Evolutionary conservation across 2,888 invertebrate genomes (phyloP), one percentile per base, ranked within the genome.

Genomic region (Dryobota labecula): DNA sequence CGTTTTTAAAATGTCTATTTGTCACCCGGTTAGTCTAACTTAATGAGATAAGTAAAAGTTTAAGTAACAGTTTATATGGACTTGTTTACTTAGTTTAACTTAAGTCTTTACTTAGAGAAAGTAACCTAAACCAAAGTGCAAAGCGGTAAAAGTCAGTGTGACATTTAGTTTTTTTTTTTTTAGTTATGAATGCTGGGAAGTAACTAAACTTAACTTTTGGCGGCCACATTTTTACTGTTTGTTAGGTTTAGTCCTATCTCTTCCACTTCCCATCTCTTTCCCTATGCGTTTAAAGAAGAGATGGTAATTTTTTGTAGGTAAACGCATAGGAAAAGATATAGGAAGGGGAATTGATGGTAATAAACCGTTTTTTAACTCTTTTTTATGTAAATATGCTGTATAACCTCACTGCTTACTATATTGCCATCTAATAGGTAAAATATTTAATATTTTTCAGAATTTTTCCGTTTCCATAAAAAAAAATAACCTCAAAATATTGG

Each of bases 61-160:
- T 62, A 77, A 71, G 51, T 64, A 43, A 69, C 64, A 67, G 75
- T 82, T 86, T 74, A 82, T 84, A 76, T 63, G 71, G 73, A 67
- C 85, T 70, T 79, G 84, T 84, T 86, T 85, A 84, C 82, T 84
- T 80, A 77, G 76, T 73, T 78, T 78, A 82, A 86, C 80, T 86
- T 84, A 73, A 80, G 58, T 76, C 69, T 81, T 80, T 74, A 73
- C 83, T 80, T 69, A 76, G 90, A 86, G 91, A 92, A 92, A 92
- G 91, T 90, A 82, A 83, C 89, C 87, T 85, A 85, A 87, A 84
- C 83, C 82, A 84, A 88, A 88, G 84, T 85, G 85, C 87, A 87
- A 76, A 84, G 82, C 84, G 86, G 84, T 85, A 86, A 88, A 89
- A 88, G 90, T 88, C 86, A 85, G 73, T 78, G 80, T 87, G 88